Evolutionary conservation across 2,797 vertebrate species (phyloP), one percentile per base, ranked within the genome.

Genomic region (Oreochromis mossambicus): DNA sequence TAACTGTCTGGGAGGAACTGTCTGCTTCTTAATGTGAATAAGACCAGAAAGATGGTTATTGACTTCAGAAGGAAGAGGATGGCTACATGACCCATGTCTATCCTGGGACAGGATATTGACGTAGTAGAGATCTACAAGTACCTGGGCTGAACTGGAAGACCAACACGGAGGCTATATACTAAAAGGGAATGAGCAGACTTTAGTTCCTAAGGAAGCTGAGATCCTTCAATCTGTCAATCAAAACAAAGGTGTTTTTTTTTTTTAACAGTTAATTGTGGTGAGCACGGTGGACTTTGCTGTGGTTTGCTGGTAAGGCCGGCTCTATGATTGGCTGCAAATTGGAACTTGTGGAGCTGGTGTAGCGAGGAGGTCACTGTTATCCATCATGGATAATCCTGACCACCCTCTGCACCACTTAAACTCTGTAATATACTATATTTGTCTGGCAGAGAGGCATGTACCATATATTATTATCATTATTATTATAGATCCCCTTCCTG

Each of bases 1-100:
- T 0, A 46, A 46, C 43, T 26, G 21, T 73, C 14, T 73, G 24
- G 0, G 4, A 73, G 14, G 66, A 46, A 3, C 14, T 43, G 41
- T 1, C 38, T 19, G 14, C 66, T 29, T 19, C 66, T 1, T 46
- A 73, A 73, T 73, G 24, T 48, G 41, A 48, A 48, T 46, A 73
- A 48, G 24, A 73, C 24, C 1, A 46, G 66, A 73, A 46, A 48
- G 9, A 29, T 29, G 41, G 9, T 48, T 29, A 73, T 48, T 15
- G 21, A 73, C 66, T 70, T 70, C 14, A 70, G 66, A 70, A 70
- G 66, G 41, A 70, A 29, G 41, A 70, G 66, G 2, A 70, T 17
- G 21, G 68, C 41, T 73, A 0, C 68, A 12, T 46, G 68, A 48
- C 15, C 41, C 3, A 15, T 19, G 41, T 73, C 41, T 12, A 29